Base-by-base conservation (phyloP, 2,797 vertebrate genomes). In the Pangasius mekongensis region DNA sequence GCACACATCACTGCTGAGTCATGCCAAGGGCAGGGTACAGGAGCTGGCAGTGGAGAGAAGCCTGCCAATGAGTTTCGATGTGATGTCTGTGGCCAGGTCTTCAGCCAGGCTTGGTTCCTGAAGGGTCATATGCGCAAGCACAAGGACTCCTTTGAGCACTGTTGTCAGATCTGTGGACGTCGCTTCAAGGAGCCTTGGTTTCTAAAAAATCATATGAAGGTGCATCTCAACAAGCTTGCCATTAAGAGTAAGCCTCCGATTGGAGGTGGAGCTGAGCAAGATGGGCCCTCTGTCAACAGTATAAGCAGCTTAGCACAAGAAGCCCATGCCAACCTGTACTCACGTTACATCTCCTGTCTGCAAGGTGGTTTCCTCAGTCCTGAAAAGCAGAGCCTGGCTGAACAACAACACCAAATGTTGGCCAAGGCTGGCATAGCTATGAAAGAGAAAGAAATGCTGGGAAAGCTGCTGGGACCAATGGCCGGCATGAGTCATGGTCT, bases 41-140 rank as follows among this genome's bases (percentile, higher is more conserved):
- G 95, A 0, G 92, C 93, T 8, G 94, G 95, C 0, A 96, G 94
- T 0, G 97, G 97, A 10, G 97, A 95, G 85, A 98, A 98, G 89
- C 91, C 95, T 11, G 95, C 97, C 93, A 99, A 95, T 0, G 98
- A 99, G 94, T 99, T 99, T 87, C 98, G 99, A 66, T 99, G 99
- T 0, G 98, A 99, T 80, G 98, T 99, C 27, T 99, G 99, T 1
- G 96, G 98, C 86, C 99, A 99, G 93, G 96, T 99, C 73, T 99
- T 99, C 90, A 99, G 98, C 94, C 99, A 99, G 95, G 98, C 99
- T 56, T 99, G 99, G 99, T 99, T 99, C 95, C 97, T 99, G 1
- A 99, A 99, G 92, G 98, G 99, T 87, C 99, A 99, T 95, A 99
- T 99, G 99, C 97, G 99, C 84, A 99, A 99, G 94, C 99, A 99